Evolutionary conservation across 2,888 invertebrate species (phyloP), one percentile per base, ranked within the genome.

Genomic region (Lordiphosa fenestrarum): DNA sequence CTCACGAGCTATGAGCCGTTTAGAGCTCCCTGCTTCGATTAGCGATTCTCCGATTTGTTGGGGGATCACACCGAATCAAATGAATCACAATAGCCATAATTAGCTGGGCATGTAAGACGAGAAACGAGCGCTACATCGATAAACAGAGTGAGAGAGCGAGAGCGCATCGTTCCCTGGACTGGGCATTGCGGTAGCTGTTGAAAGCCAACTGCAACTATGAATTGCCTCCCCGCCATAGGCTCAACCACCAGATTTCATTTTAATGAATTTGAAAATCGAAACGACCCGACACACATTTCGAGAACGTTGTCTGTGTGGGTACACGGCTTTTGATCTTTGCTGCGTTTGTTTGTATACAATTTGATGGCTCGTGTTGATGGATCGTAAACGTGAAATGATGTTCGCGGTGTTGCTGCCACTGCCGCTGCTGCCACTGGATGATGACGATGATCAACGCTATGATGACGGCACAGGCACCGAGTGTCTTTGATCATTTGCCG

Each of bases 331-430:
- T 88, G 88, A 89, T 88, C 88, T 88, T 84, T 80, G 84, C 58
- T 77, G 77, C 73, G 83, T 88, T 81, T 88, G 88, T 88, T 88
- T 88, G 88, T 89, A 88, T 87, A 89, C 89, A 88, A 86, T 85
- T 88, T 89, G 89, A 88, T 88, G 87, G 88, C 83, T 84, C 87
- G 88, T 87, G 88, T 88, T 88, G 88, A 89, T 88, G 87, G 88
- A 88, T 87, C 84, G 82, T 80, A 86, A 86, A 81, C 80, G 76
- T 68, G 77, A 72, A 84, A 78, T 84, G 83, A 78, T 77, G 84
- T 84, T 77, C 69, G 56, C 80, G 58, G 61, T 77, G 69, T 64
- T 69, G 62, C 66, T 44, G 40, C 37, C 53, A 38, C 30, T 52
- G 48, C n/a, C n/a, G n/a, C 41, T 52, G 12, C 42, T 33, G 36